These are phyloP conservation scores for Polyommatus iphigenia DNA, from an alignment of 2,888 invertebrate species.

Conservation along the genomic window DNA sequence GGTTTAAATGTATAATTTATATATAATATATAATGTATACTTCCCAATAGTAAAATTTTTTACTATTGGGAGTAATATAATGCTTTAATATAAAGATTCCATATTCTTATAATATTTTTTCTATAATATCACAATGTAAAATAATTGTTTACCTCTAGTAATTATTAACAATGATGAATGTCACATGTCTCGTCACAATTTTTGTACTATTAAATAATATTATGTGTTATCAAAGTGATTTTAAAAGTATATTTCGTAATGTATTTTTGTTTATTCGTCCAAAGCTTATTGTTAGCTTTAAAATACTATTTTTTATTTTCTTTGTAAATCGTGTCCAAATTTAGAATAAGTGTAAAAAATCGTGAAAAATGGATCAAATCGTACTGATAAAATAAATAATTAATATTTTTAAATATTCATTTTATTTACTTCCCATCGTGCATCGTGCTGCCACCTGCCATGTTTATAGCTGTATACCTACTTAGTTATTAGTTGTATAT, in stretches of 20 bases:
- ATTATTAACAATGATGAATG: background rate
- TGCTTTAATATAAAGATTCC: too few relatives aligned
- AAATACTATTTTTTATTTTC: background rate
- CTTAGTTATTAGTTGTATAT: too few relatives aligned
- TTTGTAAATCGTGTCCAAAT: background rate
- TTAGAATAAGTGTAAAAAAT: background rate
- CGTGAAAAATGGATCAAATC: background rate
- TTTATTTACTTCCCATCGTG: background rate
- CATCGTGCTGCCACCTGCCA: too few relatives aligned
- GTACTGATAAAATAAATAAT: slow-evolving; percentile 23
- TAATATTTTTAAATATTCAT: slow-evolving; percentile 11
- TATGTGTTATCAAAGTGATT: background rate
- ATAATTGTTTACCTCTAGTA: background rate
- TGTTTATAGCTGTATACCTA: too few relatives aligned
- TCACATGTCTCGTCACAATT: background rate
- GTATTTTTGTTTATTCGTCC: background rate
- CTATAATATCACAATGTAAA: background rate
- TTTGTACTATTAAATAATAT: background rate
- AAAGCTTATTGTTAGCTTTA: background rate
- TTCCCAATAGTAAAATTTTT: too few relatives aligned
- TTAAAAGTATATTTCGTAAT: background rate
- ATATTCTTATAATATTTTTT: too few relatives aligned
- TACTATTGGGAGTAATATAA: too few relatives aligned
- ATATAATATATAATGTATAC: too few relatives aligned
- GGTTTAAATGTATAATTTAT: too few relatives aligned